phyloP scores from a whole-genome alignment of 1,140 invertebrate species.

The Polypedilum vanderplanki region DNA sequence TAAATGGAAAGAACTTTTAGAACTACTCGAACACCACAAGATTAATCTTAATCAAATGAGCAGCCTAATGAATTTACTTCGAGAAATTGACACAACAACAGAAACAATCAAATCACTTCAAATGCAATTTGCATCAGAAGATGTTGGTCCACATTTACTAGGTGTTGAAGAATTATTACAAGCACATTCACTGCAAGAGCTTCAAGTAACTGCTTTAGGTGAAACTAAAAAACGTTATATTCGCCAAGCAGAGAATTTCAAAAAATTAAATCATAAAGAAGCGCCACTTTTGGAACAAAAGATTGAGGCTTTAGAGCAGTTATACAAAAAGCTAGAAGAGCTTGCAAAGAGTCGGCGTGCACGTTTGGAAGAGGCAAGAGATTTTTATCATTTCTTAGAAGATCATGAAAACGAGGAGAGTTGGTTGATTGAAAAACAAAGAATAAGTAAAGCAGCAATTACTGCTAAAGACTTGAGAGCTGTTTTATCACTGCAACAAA shows the following conservation, averaged over 20 bases:
- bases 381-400: slow-evolving; percentile 92
- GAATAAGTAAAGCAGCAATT: slow-evolving; percentile 83
- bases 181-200: slow-evolving; percentile 84
- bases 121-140: slow-evolving; percentile 74
- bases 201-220: slow-evolving; percentile 79
- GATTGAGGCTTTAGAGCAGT: slow-evolving; percentile 62
- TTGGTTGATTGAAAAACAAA: slow-evolving; percentile 87
- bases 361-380: slow-evolving; percentile 81
- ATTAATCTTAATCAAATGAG: slow-evolving; percentile 67
- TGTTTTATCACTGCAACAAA: slow-evolving; percentile 83
- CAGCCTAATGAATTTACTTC: slow-evolving; percentile 72
- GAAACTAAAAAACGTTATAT: slow-evolving; percentile 73
- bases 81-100: slow-evolving; percentile 87
- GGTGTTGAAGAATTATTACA: slow-evolving; percentile 91
- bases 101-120: slow-evolving; percentile 74
- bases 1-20: slow-evolving; percentile 80
- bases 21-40: slow-evolving; percentile 79
- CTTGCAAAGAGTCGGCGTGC: slow-evolving; percentile 70
- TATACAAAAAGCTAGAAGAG: slow-evolving; percentile 51
- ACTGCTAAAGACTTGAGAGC: slow-evolving; percentile 87
- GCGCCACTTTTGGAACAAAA: slow-evolving; percentile 59
- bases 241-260: slow-evolving; percentile 55
- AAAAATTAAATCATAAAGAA: slow-evolving; percentile 50
- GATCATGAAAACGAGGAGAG: slow-evolving; percentile 90
- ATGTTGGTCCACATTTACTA: slow-evolving; percentile 84